Evolutionary conservation across 2,113 vertebrate genomes (phyloP).

Genomic region (Corvus cornix): DNA sequence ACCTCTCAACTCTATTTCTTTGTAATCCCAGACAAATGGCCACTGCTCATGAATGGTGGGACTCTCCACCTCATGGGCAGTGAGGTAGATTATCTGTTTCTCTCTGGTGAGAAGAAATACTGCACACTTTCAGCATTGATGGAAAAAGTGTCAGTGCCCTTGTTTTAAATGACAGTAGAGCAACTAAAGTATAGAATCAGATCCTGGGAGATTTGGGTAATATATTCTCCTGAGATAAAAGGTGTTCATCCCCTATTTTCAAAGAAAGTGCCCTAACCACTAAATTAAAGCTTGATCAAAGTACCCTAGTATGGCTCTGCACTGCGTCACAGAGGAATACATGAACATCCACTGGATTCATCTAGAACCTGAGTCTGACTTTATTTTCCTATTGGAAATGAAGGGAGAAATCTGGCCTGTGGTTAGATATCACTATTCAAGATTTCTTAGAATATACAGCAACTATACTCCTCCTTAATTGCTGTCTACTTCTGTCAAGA

Average conservation of each 20-base stretch:
- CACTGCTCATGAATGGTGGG: not conserved
- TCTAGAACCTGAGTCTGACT: not conserved
- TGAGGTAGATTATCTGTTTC: not conserved
- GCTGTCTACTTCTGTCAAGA: not conserved
- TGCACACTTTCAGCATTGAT: not conserved
- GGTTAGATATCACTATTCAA: not conserved
- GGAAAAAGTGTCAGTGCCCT: not conserved
- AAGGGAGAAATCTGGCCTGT: not conserved
- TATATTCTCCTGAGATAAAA: not conserved
- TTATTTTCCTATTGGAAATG: not conserved
- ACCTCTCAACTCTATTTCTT: not conserved
- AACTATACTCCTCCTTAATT: not conserved
- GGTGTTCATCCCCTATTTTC: not conserved
- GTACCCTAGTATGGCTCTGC: not conserved
- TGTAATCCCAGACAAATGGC: not conserved
- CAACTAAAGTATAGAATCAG: not conserved
- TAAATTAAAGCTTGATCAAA: not conserved
- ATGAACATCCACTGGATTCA: not conserved
- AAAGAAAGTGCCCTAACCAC: not conserved
- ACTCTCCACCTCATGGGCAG: not conserved
- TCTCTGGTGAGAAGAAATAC: not conserved
- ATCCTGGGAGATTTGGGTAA: not conserved
- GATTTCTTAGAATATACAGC: not conserved
- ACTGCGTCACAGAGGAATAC: not conserved
- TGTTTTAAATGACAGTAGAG: not conserved